phyloP scores from a whole-genome alignment of 2,113 vertebrate species.

The Paratilapia polleni region DNA sequence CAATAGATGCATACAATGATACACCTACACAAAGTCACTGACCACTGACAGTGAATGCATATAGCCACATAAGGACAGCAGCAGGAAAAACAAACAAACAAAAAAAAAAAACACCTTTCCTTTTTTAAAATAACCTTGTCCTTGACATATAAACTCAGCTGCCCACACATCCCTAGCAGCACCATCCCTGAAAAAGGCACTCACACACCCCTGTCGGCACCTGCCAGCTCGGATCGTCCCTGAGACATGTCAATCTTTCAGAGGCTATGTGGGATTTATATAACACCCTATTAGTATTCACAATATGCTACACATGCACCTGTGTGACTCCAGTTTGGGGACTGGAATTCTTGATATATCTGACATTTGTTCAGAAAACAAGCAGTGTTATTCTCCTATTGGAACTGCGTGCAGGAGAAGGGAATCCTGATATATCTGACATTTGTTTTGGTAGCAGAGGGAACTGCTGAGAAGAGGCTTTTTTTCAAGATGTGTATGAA shows the following conservation, averaged over 20 bases:
- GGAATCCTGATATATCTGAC: conserved; percentile 42
- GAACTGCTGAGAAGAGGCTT: neutral
- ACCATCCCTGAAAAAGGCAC: neutral
- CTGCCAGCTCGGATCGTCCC: neutral
- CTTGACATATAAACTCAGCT: neutral
- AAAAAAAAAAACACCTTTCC: neutral
- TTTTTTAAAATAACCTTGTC: neutral
- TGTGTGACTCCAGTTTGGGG: conserved; percentile 10
- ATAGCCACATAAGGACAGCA: neutral
- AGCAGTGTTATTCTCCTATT: conserved; percentile 25
- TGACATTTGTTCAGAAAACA: conserved; percentile 60
- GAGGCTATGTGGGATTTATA: conserved; percentile 22
- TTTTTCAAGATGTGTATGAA: neutral
- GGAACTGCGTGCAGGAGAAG: neutral
- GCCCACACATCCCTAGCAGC: neutral
- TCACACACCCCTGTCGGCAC: neutral
- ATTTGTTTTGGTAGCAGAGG: conserved; percentile 43
- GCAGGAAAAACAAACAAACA: too few species aligned
- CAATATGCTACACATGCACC: conserved; percentile 5
- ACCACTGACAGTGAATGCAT: neutral
- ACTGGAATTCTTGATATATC: conserved; percentile 14
- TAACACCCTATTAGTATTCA: conserved; percentile 32
- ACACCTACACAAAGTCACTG: neutral
- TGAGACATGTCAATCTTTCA: conserved; percentile 28
- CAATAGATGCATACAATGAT: neutral